Base-by-base conservation (phyloP, 2,888 invertebrate genomes). In the Acanthosepion pharaonis region DNA sequence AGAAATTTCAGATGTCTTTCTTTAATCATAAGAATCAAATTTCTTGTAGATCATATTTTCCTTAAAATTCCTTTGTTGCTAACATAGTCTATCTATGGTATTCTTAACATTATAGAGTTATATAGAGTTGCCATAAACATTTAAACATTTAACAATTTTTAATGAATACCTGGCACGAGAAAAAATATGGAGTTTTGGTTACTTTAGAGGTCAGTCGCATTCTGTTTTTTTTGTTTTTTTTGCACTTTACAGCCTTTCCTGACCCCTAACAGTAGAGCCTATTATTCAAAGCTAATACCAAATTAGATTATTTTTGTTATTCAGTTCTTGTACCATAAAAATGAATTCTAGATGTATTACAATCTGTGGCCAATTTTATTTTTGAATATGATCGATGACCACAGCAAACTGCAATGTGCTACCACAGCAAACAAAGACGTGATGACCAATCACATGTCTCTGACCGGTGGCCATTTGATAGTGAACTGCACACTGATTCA, bases 361-460 rank as follows among this genome's bases (percentile, higher is more conserved):
- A 78, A 78, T 78, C 78, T 78, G n/a, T 33, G n/a, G 78, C 78
- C 78, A 78, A 78, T 78, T 78, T 78, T 78, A 78, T n/a, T 78
- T 78, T 78, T 78, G 78, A 78, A 78, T 78, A 78, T 78, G 78
- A 78, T 78, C 78, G 78, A 78, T 78, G 78, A 78, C 78, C 78
- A 78, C 78, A 78, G 78, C 33, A 78, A 78, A 78, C 78, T 78
- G 78, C 78, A 78, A 33, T 33, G 78, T n/a, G n/a, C n/a, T n/a
- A 33, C 78, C n/a, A 78, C n/a, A n/a, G 78, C 78, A 78, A 78
- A 78, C 78, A 78, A 78, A 78, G 78, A 78, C 78, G n/a, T 78
- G n/a, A 78, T 78, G 78, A 78, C 78, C 78, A 78, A 78, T 78
- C 78, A 78, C 78, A 78, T 78, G 78, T 78, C n/a, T 78, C 78